Evolutionary conservation across 2,113 vertebrate species (phyloP), one percentile per base, ranked within the genome.

Genomic region (Lasiurus borealis): DNA sequence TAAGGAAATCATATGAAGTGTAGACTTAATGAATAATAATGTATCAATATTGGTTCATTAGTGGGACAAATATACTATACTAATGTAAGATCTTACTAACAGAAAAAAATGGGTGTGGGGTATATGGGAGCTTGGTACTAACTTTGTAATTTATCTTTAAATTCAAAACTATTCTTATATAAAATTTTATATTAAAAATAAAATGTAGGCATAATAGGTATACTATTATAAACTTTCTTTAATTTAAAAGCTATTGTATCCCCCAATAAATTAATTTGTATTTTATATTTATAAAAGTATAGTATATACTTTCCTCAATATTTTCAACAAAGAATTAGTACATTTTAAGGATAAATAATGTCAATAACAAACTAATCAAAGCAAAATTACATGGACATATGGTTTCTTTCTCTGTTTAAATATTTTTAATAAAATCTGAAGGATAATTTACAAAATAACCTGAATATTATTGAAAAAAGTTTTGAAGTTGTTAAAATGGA

Each of bases 401-500:
- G 50, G 15, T 68, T 86, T 83, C 3, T 71, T 40, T 76, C 12
- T 66, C 23, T 85, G 31, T 46, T 88, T 81, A 36, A 27, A 62
- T 44, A 19, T 76, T 86, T 95, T 59, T 76, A 52, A 77, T 50
- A 91, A 68, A 90, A 54, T 73, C 16, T 78, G 5, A 25, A 76
- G n/a, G 9, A 82, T 83, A 8, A 69, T 69, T 73, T 54, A 82
- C 68, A 91, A 77, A 62, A 78, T 44, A 92, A 77, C 68, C 5
- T 54, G 34, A 82, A 46, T 87, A 82, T 92, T 46, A 90, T 21
- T 95, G 68, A 78, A 13, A 75, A 29, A 46, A 57, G 25, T 94
- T 90, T 75, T 48, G 34, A 89, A 85, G 66, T 88, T 80, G 52
- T 44, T 85, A 90, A 84, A 94, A 76, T 85, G 10, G 4, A 90